Percentiles rank a stretch among this genome's conserved stretches.
Evolutionary conservation across 2,888 invertebrate species (phyloP).

Genomic region (Itoplectis maculator): DNA sequence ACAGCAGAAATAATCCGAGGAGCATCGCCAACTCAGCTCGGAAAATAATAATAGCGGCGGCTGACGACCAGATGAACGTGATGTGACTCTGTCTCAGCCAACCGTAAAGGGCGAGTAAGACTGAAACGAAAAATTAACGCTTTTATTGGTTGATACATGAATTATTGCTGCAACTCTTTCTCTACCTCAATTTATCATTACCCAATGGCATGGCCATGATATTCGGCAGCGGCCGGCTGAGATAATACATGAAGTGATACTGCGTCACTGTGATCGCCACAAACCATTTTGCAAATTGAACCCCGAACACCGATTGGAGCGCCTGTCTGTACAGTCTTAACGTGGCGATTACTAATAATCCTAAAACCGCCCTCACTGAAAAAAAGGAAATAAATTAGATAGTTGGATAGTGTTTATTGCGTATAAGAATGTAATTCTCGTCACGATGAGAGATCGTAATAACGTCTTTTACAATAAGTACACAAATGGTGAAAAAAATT

Average conservation of each 20-base stretch:
- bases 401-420: too few species aligned
- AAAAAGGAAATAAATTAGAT: too few species aligned
- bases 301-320: conserved; percentile 92
- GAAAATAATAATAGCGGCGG: conserved; percentile 95
- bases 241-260: conserved; percentile 99
- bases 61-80: conserved; percentile 93
- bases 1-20: conserved; percentile 93
- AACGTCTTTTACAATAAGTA: too few species aligned
- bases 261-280: conserved; percentile 94
- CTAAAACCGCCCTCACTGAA: conserved; percentile 93
- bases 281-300: conserved; percentile 92
- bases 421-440: too few species aligned
- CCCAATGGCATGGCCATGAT: conserved; percentile 96
- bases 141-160: conserved; percentile 19
- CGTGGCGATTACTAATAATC: conserved; percentile 90
- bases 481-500: too few species aligned
- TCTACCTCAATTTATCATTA: conserved; percentile 84
- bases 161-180: conserved; percentile 34
- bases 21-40: conserved; percentile 95
- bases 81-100: conserved; percentile 93
- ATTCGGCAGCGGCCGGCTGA: conserved; percentile 97
- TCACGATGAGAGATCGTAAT: too few species aligned
- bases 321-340: conserved; percentile 91
- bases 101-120: conserved; percentile 92
- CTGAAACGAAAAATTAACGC: conserved; percentile 86